phyloP scores from a whole-genome alignment of 2,797 vertebrate species.

The Liparis tanakae region DNA sequence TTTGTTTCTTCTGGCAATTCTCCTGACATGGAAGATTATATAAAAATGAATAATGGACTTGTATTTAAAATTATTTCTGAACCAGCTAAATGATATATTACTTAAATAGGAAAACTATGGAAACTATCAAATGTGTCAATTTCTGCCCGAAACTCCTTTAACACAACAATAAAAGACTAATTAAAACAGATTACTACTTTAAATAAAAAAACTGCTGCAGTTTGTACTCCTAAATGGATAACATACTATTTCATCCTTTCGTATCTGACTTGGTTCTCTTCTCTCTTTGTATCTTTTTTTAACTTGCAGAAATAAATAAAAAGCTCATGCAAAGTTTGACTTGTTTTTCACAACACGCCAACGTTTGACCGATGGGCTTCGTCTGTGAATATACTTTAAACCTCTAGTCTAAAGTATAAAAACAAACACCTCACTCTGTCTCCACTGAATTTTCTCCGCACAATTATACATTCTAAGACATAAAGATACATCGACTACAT shows the following conservation, averaged over 20 bases:
- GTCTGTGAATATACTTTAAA: too few relatives aligned
- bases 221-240: not conserved
- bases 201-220: not conserved
- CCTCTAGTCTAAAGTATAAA: too few relatives aligned
- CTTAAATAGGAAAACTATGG: too few relatives aligned
- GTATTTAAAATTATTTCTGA: not conserved
- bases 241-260: not conserved
- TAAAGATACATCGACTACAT: not conserved
- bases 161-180: not conserved
- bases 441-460: not conserved
- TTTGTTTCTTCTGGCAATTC: not conserved
- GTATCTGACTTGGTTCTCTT: not conserved
- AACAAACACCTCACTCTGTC: too few relatives aligned
- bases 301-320: not conserved
- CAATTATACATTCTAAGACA: not conserved
- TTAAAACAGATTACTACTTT: not conserved
- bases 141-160: not conserved
- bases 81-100: too few relatives aligned
- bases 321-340: not conserved
- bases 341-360: not conserved
- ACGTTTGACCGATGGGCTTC: too few relatives aligned
- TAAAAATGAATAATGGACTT: not conserved
- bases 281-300: not conserved
- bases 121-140: not conserved
- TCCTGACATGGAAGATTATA: not conserved